Percentiles rank a stretch among this genome's conserved stretches.
Evolutionary conservation across 2,113 vertebrate species (phyloP).

Genomic region (Scophthalmus maximus): DNA sequence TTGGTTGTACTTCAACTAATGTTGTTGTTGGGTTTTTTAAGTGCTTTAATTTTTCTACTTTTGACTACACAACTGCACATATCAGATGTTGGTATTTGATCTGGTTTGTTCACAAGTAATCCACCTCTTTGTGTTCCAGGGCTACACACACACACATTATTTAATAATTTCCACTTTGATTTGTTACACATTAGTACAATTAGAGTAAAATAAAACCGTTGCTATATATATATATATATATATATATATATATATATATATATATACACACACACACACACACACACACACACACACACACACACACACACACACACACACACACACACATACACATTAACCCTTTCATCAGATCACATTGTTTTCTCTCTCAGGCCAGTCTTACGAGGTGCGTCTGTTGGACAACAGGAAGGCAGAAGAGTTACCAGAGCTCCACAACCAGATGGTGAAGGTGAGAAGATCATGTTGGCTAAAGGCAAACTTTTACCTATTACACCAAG

Average conservation of each 20-base stretch:
- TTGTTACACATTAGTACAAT: conserved; percentile 24
- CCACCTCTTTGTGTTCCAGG: not conserved
- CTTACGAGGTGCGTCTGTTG: conserved; percentile 94
- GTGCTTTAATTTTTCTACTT: no score
- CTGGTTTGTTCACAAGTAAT: not conserved
- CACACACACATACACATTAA: no score
- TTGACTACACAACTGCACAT: no score
- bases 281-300: no score
- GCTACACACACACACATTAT: not conserved
- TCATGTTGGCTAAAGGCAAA: conserved; percentile 2
- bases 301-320: no score
- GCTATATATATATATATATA: no score
- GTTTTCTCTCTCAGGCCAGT: conserved; percentile 86
- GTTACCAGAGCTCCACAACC: conserved; percentile 90
- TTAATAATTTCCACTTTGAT: conserved; percentile 21
- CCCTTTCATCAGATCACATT: not conserved
- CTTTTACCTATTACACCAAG: not conserved
- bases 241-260: no score
- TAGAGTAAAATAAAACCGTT: conserved; percentile 26
- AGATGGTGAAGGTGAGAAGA: conserved; percentile 91
- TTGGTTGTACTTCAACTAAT: not conserved
- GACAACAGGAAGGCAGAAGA: conserved; percentile 93
- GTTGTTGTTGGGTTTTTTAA: no score
- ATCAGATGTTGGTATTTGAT: no score
- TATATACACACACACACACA: no score